phyloP scores from a whole-genome alignment of 2,888 invertebrate genomes.

The Agonopterix alstromeriana region DNA sequence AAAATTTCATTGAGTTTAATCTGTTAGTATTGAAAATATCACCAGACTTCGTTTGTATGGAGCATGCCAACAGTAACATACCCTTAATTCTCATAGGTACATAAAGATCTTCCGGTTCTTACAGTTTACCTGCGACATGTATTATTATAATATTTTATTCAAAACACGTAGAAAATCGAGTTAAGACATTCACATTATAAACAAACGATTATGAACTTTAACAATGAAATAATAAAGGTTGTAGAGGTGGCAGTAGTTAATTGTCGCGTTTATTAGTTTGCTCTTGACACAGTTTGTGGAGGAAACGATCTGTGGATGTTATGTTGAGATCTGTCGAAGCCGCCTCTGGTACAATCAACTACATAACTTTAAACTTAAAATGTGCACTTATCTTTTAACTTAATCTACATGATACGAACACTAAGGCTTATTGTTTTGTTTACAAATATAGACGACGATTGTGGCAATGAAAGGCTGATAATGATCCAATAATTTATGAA shows the following conservation, averaged over 20 bases:
- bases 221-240: slow-evolving; percentile 6
- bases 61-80: too few species aligned
- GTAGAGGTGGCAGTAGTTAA: slow-evolving; percentile 2
- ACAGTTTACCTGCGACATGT: slow-evolving; percentile 4
- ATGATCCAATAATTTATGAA: too few species aligned
- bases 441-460: too few species aligned
- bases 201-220: slow-evolving; percentile 24
- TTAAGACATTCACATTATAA: background rate
- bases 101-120: too few species aligned
- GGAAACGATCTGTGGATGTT: slow-evolving; percentile 41
- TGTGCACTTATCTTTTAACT: background rate
- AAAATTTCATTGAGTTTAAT: too few species aligned
- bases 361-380: background rate
- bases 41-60: too few species aligned
- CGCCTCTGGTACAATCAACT: slow-evolving; percentile 9
- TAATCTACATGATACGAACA: too few species aligned
- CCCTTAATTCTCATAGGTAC: too few species aligned
- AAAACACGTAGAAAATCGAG: slow-evolving; percentile 27
- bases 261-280: slow-evolving; percentile 17
- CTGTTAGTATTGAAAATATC: too few species aligned
- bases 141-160: slow-evolving; percentile 32
- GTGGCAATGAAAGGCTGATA: too few species aligned
- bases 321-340: slow-evolving; percentile 35
- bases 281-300: slow-evolving; percentile 61
- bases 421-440: too few species aligned